Evolutionary conservation across 2,113 vertebrate genomes (phyloP).

Genomic region (Puntigrus tetrazona): DNA sequence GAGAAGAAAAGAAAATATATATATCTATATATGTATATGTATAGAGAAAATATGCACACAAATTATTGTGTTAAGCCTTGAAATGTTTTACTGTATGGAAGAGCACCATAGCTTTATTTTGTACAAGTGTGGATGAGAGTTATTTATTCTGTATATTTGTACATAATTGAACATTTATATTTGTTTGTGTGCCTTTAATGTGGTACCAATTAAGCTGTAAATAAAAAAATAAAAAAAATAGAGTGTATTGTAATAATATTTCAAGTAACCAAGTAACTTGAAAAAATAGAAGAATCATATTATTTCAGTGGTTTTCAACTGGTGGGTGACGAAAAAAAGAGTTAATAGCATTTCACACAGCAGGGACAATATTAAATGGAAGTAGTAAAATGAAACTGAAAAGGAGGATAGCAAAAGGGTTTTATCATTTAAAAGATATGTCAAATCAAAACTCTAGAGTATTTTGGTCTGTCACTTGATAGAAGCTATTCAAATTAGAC

Average conservation of each 20-base stretch:
- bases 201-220: conserved; percentile 79
- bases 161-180: conserved; percentile 81
- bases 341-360: neutral
- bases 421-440: neutral
- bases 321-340: neutral
- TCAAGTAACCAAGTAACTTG: neutral
- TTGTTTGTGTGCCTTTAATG: conserved; percentile 87
- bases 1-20: neutral
- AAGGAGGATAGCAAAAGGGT: neutral
- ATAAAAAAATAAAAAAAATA: conserved; percentile 65
- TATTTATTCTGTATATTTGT: conserved; percentile 98
- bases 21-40: conserved; percentile 14
- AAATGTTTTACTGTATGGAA: conserved; percentile 66
- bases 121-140: conserved; percentile 81
- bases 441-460: neutral
- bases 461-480: neutral
- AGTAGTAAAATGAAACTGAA: neutral
- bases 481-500: neutral
- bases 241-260: conserved; percentile 34
- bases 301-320: neutral
- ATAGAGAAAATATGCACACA: conserved; percentile 38
- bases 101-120: conserved; percentile 86
- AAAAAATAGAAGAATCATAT: neutral
- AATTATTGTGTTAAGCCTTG: conserved; percentile 50
- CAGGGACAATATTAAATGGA: neutral